A percentile compares a stretch with the other conserved stretches of the same genome.
phyloP scores from a whole-genome alignment of 2,797 vertebrate species.

The Platalea minor region DNA sequence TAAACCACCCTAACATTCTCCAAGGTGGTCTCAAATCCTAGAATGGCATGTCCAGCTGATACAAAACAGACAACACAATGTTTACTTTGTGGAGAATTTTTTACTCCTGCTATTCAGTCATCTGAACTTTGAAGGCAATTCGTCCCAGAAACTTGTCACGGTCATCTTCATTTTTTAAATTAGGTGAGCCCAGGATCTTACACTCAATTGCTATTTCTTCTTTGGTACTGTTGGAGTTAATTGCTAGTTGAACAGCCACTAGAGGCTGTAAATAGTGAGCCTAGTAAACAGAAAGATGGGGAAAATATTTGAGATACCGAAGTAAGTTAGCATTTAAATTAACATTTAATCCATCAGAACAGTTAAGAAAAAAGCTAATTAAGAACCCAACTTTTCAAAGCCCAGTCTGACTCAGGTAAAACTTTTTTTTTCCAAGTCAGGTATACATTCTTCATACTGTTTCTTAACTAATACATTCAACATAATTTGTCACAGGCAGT shows the following conservation, averaged over 20 bases:
- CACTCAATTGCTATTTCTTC: slow-evolving; percentile 84
- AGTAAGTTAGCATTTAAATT: background rate
- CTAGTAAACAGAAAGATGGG: slow-evolving; percentile 71
- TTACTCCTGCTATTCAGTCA: slow-evolving; percentile 75
- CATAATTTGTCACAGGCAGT: background rate
- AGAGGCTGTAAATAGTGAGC: slow-evolving; percentile 88
- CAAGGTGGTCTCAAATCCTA: slow-evolving; percentile 72
- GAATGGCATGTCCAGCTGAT: slow-evolving; percentile 76
- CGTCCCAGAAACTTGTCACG: slow-evolving; percentile 93
- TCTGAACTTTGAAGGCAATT: slow-evolving; percentile 83
- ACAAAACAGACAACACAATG: slow-evolving; percentile 70
- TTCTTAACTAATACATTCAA: background rate
- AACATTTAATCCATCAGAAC: slow-evolving; percentile 2
- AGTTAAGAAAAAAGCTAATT: background rate
- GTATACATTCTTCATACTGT: background rate
- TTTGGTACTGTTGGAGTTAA: slow-evolving; percentile 73
- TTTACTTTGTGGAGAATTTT: slow-evolving; percentile 69
- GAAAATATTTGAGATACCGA: slow-evolving; percentile 27
- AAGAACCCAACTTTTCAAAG: background rate
- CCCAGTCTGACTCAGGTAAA: background rate
- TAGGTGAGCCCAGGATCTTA: slow-evolving; percentile 81
- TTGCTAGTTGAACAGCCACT: slow-evolving; percentile 85
- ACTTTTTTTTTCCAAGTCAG: background rate
- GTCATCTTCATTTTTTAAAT: slow-evolving; percentile 84
- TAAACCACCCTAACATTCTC: slow-evolving; percentile 70